These are phyloP conservation scores for Drosophila infuscata DNA, from an alignment of 2,888 invertebrate genomes.

Conservation along the genomic window DNA sequence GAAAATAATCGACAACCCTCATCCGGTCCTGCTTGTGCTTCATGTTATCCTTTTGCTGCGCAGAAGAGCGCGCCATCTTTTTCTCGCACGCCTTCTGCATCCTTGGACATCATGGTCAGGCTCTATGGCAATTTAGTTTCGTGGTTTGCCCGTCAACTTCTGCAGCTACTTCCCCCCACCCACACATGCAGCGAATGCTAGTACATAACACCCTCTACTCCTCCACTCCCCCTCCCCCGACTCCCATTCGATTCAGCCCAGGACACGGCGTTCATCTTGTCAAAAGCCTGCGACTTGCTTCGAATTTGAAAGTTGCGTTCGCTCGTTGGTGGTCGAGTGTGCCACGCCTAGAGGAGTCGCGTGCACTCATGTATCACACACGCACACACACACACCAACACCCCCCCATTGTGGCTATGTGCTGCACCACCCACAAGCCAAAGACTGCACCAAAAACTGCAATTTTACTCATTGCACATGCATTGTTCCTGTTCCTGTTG, in stretches of 20 bases:
- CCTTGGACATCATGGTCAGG: conserved; percentile 32
- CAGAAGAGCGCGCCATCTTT: conserved; percentile 77
- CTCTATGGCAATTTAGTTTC: conserved; percentile 72
- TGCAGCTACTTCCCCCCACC: conserved; percentile 29
- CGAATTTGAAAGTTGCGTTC: conserved; percentile 51
- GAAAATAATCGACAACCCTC: neutral
- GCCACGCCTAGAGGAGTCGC: conserved; percentile 65
- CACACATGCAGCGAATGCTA: neutral
- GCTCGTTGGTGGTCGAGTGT: conserved; percentile 25
- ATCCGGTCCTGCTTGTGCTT: neutral
- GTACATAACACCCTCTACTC: conserved; percentile 53
- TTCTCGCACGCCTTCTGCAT: conserved; percentile 65
- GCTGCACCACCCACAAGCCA: conserved; percentile 4
- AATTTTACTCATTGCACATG: conserved; percentile 65
- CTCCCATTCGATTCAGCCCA: neutral
- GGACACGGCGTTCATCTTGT: conserved; percentile 56
- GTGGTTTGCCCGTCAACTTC: conserved; percentile 73
- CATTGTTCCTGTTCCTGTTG: conserved; percentile 34
- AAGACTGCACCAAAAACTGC: conserved; percentile 36
- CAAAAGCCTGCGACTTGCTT: conserved; percentile 63
- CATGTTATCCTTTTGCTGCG: conserved; percentile 42
- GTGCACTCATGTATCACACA: conserved; percentile 21
- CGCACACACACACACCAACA: conserved; percentile 2
- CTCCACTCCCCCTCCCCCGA: neutral
- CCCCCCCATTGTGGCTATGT: conserved; percentile 27